Evolutionary conservation across 2,888 invertebrate species (phyloP).

Genomic region (Ectropis crepuscularia): DNA sequence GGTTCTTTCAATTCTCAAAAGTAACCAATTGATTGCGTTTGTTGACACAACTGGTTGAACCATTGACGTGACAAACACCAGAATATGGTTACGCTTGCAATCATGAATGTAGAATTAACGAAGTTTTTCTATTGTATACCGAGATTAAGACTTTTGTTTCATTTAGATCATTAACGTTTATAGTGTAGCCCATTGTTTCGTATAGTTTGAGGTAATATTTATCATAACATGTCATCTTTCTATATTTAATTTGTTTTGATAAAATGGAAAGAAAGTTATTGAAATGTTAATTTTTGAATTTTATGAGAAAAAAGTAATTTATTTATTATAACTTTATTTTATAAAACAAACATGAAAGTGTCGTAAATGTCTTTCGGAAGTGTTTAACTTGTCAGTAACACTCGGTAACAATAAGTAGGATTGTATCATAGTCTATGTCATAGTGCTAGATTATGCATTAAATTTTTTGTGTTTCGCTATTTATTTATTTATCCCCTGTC

Average conservation of each 20-base stretch:
- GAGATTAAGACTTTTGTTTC: slow-evolving; percentile 15
- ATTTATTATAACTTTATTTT: no score
- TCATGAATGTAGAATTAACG: slow-evolving; percentile 31
- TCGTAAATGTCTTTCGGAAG: no score
- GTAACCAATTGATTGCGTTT: slow-evolving; percentile 5
- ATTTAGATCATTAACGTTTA: slow-evolving; percentile 10
- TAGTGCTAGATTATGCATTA: no score
- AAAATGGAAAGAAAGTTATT: no score
- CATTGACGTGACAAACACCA: slow-evolving; percentile 6
- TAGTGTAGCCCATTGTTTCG: slow-evolving; percentile 7
- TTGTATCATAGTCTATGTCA: no score
- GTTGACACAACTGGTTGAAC: slow-evolving; percentile 14
- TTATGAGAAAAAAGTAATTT: no score
- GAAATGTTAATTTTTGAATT: no score
- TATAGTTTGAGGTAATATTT: slow-evolving; percentile 3
- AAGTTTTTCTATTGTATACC: slow-evolving; percentile 6
- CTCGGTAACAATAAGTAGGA: no score
- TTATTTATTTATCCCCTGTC: no score
- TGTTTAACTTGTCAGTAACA: no score
- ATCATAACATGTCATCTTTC: background rate
- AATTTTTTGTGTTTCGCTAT: no score
- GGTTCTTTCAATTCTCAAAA: background rate
- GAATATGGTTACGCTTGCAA: slow-evolving; percentile 4
- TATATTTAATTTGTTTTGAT: background rate
- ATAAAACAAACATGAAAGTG: no score